Evolutionary conservation across 2,797 vertebrate genomes (phyloP), one percentile per base, ranked within the genome.

Genomic region (Chelidonichthys spinosus): DNA sequence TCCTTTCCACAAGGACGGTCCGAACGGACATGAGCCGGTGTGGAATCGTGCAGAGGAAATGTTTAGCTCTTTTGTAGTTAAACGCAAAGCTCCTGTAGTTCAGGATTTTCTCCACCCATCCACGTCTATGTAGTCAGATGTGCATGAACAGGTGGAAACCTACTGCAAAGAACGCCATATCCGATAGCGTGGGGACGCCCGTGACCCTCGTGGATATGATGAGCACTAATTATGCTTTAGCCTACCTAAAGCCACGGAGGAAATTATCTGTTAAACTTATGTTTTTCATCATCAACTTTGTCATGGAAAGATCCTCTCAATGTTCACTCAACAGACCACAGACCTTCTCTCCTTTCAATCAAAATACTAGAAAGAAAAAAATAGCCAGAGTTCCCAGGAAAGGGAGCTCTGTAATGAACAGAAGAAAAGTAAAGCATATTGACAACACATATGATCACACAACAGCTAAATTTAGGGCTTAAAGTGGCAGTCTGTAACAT

Each of bases 201-300:
- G 50, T 6, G 5, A 47, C 7, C 15, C 46, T 47, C 7, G 46
- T 15, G 14, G 4, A 17, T n/a, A 9, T n/a, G 8, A 25, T 25
- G 25, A 25, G 17, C 25, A n/a, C n/a, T n/a, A 53, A 33, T 53
- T 11, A 53, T 32, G 33, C 50, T 14, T 53, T n/a, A 33, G 61
- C 17, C 40, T 10, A 25, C 9, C 9, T 50, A 17, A 62, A 71
- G 61, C 25, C 37, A 25, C 3, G 3, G 37, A 55, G 53, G 36
- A 66, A 25, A 75, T 44, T 13, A 5, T 54, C 25, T 66, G 33
- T 54, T 63, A 32, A 54, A 50, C 10, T 52, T 61, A 44, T 63
- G 25, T 37, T 25, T 25, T 25, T 25, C 25, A 25, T 25, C 25
- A 11, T 49, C 4, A 18, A 59, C 52, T 64, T 54, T 32, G 15